Conservation (phyloP, 2,888 invertebrate genomes). For the Omphaloscelis lunosa region DNA sequence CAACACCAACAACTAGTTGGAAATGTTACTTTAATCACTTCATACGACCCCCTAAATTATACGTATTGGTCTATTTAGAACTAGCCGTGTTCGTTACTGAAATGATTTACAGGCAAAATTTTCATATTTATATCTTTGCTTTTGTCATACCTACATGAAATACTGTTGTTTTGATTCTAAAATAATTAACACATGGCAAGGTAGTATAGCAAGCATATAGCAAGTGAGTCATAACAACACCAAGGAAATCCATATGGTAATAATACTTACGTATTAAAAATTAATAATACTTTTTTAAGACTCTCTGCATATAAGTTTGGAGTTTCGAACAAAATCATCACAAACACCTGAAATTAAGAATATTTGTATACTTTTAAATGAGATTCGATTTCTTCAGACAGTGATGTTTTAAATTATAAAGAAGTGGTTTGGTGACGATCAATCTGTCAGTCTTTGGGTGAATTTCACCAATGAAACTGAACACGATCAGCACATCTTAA, state of each 20-base stretch:
- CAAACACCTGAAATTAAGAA: not conserved
- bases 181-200: conserved; percentile 7
- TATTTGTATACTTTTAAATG: not conserved
- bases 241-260: too few relatives aligned
- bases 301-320: not conserved
- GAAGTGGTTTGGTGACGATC: not conserved
- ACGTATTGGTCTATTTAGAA: conserved; percentile 82
- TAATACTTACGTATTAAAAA: too few relatives aligned
- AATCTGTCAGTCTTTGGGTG: not conserved
- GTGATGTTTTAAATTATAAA: not conserved
- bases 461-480: too few relatives aligned
- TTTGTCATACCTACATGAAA: conserved; percentile 19
- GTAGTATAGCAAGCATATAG: not conserved
- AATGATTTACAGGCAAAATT: conserved; percentile 82
- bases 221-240: too few relatives aligned
- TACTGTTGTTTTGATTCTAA: conserved; percentile 27
- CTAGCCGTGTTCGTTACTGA: conserved; percentile 75
- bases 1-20: conserved; percentile 78
- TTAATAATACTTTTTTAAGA: too few relatives aligned
- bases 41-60: conserved; percentile 84
- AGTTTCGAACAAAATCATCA: not conserved
- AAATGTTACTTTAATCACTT: conserved; percentile 90
- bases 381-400: not conserved
- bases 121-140: conserved; percentile 72
- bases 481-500: too few relatives aligned